phyloP scores from a whole-genome alignment of 2,113 vertebrate species.

The human region DNA sequence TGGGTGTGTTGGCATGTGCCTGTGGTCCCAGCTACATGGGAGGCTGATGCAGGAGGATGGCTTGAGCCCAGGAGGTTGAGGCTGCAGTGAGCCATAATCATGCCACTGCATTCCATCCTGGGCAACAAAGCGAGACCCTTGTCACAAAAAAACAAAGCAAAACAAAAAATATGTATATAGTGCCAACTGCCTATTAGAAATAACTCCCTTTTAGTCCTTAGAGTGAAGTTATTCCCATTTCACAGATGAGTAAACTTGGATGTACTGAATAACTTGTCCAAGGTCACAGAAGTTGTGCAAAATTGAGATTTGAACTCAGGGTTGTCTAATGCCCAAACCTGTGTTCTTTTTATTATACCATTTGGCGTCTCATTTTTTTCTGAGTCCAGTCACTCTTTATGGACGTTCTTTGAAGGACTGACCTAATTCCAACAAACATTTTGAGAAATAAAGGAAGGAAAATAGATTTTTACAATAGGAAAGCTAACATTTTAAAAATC shows the following conservation, averaged over 20 bases:
- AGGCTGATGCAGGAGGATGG: too few relatives aligned
- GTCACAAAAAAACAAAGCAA: not conserved
- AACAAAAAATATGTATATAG: not conserved
- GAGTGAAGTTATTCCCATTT: constrained; percentile 45
- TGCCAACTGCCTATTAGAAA: constrained; percentile 43
- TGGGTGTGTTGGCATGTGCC: too few relatives aligned
- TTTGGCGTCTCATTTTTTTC: constrained; percentile 46
- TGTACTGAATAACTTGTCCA: constrained; percentile 41
- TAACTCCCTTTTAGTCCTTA: not conserved
- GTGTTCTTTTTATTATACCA: not conserved
- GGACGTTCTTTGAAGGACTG: constrained; percentile 30
- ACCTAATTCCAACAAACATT: not conserved
- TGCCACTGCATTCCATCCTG: too few relatives aligned
- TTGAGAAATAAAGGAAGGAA: constrained; percentile 47
- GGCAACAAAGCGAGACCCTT: too few relatives aligned
- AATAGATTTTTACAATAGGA: constrained; percentile 49
- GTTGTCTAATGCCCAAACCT: constrained; percentile 32
- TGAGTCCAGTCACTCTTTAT: not conserved
- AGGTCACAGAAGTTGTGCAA: not conserved
- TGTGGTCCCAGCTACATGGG: too few relatives aligned
- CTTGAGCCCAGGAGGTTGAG: too few relatives aligned
- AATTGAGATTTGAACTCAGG: constrained; percentile 40
- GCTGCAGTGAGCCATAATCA: too few relatives aligned
- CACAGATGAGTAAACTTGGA: not conserved
- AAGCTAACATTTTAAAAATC: not conserved